Percentiles rank a stretch among this genome's conserved stretches.
Conservation (phyloP, 2,113 vertebrate genomes). For the Boleophthalmus pectinirostris region DNA sequence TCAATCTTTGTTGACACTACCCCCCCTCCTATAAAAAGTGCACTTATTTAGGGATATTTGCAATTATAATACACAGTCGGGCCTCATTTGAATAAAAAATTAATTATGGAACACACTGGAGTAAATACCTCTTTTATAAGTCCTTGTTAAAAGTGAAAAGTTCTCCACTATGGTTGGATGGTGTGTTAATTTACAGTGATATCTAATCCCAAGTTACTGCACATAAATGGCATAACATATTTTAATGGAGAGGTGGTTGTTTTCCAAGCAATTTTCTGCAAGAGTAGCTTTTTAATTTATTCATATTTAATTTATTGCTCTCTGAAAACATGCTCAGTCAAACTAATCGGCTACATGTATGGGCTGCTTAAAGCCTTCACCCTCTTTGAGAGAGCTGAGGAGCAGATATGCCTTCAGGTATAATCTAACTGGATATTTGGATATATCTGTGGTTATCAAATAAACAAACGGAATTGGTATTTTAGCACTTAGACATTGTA, state of each 20-base stretch:
- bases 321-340: conserved; percentile 79
- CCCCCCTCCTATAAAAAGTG: conserved; percentile 75
- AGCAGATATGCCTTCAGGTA: neutral
- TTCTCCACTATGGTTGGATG: conserved; percentile 81
- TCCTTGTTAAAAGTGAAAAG: conserved; percentile 91
- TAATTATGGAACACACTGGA: conserved; percentile 88
- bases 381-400: conserved; percentile 52
- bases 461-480: neutral
- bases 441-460: neutral
- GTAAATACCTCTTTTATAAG: conserved; percentile 85
- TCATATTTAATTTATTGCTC: conserved; percentile 85
- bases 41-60: conserved; percentile 81
- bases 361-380: conserved; percentile 78
- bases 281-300: conserved; percentile 86
- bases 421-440: neutral
- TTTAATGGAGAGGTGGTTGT: conserved; percentile 82
- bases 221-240: conserved; percentile 81
- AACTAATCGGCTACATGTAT: conserved; percentile 81
- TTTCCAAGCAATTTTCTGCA: conserved; percentile 86
- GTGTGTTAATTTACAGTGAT: conserved; percentile 88
- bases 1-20: conserved; percentile 82
- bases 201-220: conserved; percentile 83
- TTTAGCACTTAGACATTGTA: neutral
- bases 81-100: conserved; percentile 89
- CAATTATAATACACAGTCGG: conserved; percentile 77